Base-by-base conservation (phyloP, 2,113 vertebrate genomes). In the Gymnarchus niloticus region DNA sequence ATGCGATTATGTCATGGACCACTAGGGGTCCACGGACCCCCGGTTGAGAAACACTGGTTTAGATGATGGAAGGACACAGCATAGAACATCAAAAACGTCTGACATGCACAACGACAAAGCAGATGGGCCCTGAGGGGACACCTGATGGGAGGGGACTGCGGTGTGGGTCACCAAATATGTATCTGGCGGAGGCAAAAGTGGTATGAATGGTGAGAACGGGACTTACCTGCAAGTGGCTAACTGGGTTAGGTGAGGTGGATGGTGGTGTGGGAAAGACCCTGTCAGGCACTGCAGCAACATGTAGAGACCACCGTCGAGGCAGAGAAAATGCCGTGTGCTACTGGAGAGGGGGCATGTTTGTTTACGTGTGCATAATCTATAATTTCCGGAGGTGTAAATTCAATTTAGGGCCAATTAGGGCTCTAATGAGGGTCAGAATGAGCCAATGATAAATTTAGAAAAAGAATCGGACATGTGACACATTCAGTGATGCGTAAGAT, bases 341-440 rank as follows among this genome's bases (percentile, higher is more conserved):
- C 28, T 1, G 33, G 61, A 37, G 33, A 17, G 14, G 65, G 1
- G 33, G 28, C 33, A 17, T 69, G 28, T 69, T 73, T 41, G 65
- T 73, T 73, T 41, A 73, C 9, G 3, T 41, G 65, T 0, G 14
- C 41, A 33, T 73, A 73, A 73, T 73, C 19, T 73, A 33, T 73
- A 33, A 37, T 6, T n/a, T n/a, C n/a, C n/a, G n/a, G n/a, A n/a
- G 41, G 19, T 33, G 41, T 73, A 37, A 73, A 37, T 41, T 73
- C 14, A 73, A 73, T 73, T 73, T 41, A 41, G 14, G 41, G 65
- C 33, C 33, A 73, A 73, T 73, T 73, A 73, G 65, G 33, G 33
- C 41, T 73, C 17, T 73, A 73, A 73, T 73, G 17, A 73, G 65
- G 65, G 65, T 73, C 65, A 73, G 65, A 73, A 73, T n/a, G 41